Percentiles rank a stretch among this genome's conserved stretches.
Evolutionary conservation across 2,797 vertebrate species (phyloP).

Genomic region (Tenualosa ilisha): DNA sequence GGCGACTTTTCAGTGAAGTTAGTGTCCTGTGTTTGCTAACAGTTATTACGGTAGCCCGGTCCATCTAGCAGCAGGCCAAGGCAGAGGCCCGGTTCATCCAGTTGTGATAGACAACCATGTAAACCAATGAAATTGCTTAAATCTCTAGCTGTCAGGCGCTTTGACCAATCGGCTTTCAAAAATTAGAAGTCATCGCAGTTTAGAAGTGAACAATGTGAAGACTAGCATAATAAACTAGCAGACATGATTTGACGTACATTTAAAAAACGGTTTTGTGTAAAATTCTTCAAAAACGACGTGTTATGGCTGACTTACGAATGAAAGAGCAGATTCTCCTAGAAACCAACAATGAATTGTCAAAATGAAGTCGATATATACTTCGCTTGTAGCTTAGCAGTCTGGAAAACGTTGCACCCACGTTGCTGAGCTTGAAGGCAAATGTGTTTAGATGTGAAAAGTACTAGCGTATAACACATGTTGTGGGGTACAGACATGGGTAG

Average conservation of each 20-base stretch:
- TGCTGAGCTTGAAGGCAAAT: slow-evolving; percentile 33
- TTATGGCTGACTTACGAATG: not conserved
- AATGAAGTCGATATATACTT: not conserved
- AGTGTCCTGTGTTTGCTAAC: slow-evolving; percentile 27
- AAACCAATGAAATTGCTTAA: slow-evolving; percentile 38
- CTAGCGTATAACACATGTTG: not conserved
- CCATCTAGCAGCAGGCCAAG: slow-evolving; percentile 49
- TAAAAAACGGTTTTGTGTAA: not conserved
- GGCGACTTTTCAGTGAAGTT: slow-evolving; percentile 37
- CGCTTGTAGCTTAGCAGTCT: not conserved
- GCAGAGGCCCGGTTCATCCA: slow-evolving; percentile 46
- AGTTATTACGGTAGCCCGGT: slow-evolving; percentile 30
- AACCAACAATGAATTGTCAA: not conserved
- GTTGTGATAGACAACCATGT: slow-evolving; percentile 27
- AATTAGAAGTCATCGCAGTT: slow-evolving; percentile 37
- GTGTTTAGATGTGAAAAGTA: slow-evolving; percentile 37
- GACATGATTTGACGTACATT: not conserved
- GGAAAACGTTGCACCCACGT: slow-evolving; percentile 53
- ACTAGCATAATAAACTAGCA: not conserved
- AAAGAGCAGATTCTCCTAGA: not conserved
- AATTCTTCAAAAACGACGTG: not conserved
- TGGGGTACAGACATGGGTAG: not conserved
- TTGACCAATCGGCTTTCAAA: slow-evolving; percentile 43
- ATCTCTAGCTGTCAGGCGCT: not conserved
- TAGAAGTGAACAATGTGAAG: slow-evolving; percentile 49